These are phyloP conservation scores for Calephelis virginiensis DNA, from an alignment of 1,140 invertebrate species.

Conservation along the genomic window DNA sequence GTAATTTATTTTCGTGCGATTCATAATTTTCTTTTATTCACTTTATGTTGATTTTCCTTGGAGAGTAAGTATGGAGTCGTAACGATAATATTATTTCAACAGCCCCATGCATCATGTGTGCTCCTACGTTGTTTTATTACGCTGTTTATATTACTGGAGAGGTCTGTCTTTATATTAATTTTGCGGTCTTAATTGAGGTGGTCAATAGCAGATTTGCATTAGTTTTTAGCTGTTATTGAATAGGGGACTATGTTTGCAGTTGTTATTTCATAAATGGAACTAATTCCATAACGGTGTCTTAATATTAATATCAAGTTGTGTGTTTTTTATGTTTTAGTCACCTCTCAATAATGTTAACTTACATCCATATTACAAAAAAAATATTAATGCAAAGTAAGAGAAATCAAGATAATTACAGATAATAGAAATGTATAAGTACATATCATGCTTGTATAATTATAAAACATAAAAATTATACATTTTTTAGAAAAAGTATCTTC, in stretches of 20 bases:
- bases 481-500: background rate
- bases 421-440: too few species aligned
- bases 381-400: too few species aligned
- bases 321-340: too few species aligned
- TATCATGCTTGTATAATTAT: background rate
- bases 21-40: constrained; percentile 79
- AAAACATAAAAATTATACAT: too few species aligned
- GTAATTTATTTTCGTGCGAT: constrained; percentile 77
- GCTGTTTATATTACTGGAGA: constrained; percentile 37
- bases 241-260: too few species aligned
- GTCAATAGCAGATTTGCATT: constrained; percentile 14
- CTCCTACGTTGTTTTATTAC: constrained; percentile 58
- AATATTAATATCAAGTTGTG: too few species aligned
- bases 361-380: too few species aligned
- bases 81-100: constrained; percentile 78
- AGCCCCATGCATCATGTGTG: constrained; percentile 68
- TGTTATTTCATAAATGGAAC: too few species aligned
- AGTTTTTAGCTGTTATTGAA: too few species aligned
- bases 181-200: constrained; percentile 33
- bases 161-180: constrained; percentile 31
- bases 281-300: too few species aligned
- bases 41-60: constrained; percentile 78
- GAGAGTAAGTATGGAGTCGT: constrained; percentile 71
- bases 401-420: too few species aligned
- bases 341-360: too few species aligned